phyloP scores from a whole-genome alignment of 2,113 vertebrate genomes.

The mouse (Mus musculus) region GRCm39 chr14:100526501-100527000 shows the following conservation, averaged over 20 bases:
- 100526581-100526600: neutral
- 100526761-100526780: neutral
- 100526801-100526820: neutral
- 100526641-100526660: neutral
- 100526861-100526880: neutral
- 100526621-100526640: neutral
- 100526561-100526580: neutral
- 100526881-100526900: neutral
- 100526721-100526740: neutral
- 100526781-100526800: neutral
- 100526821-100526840: neutral
- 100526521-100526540: neutral
- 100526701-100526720: neutral
- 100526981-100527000: neutral
- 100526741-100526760: neutral
- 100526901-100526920: no score
- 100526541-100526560: neutral
- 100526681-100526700: neutral
- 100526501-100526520: neutral
- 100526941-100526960: neutral
- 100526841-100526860: neutral
- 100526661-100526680: neutral
- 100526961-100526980: neutral
- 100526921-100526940: no score
- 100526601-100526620: neutral